phyloP scores from a whole-genome alignment of 2,888 invertebrate genomes.

The Drosophila picticornis region DNA sequence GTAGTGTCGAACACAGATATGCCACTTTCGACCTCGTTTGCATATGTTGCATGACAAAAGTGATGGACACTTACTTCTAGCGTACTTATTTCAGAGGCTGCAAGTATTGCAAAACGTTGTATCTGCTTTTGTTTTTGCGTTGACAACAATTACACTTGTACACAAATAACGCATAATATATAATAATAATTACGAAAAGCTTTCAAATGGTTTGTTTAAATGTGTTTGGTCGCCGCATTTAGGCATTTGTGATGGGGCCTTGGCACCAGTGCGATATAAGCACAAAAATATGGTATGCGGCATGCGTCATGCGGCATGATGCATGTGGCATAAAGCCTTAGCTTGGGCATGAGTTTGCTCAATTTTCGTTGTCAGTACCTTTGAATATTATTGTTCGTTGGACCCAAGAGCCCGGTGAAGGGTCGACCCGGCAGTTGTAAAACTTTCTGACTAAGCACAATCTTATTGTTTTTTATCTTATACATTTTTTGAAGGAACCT shows the following conservation, averaged over 20 bases:
- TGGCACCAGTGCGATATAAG: constrained; percentile 35
- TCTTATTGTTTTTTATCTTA: constrained; percentile 25
- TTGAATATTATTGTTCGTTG: constrained; percentile 8
- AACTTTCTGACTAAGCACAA: constrained; percentile 49
- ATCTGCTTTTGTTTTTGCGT: constrained; percentile 36
- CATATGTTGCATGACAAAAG: neutral
- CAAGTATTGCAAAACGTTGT: constrained; percentile 49
- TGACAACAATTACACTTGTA: constrained; percentile 65
- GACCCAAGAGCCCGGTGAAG: constrained; percentile 27
- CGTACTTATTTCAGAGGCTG: constrained; percentile 21
- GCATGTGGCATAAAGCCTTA: constrained; percentile 28
- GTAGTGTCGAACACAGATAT: neutral
- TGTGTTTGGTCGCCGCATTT: constrained; percentile 45
- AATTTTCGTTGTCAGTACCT: constrained; percentile 32
- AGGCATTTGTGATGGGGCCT: constrained; percentile 36
- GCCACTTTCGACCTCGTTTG: neutral
- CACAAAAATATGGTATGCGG: constrained; percentile 25
- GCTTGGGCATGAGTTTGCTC: constrained; percentile 43
- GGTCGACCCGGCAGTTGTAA: constrained; percentile 41
- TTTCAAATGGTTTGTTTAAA: constrained; percentile 58
- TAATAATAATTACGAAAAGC: constrained; percentile 75
- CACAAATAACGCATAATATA: constrained; percentile 68
- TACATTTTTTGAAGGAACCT: constrained; percentile 17
- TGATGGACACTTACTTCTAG: neutral
- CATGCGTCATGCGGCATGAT: constrained; percentile 30